phyloP scores from a whole-genome alignment of 2,113 vertebrate species.

The Gobio gobio region DNA sequence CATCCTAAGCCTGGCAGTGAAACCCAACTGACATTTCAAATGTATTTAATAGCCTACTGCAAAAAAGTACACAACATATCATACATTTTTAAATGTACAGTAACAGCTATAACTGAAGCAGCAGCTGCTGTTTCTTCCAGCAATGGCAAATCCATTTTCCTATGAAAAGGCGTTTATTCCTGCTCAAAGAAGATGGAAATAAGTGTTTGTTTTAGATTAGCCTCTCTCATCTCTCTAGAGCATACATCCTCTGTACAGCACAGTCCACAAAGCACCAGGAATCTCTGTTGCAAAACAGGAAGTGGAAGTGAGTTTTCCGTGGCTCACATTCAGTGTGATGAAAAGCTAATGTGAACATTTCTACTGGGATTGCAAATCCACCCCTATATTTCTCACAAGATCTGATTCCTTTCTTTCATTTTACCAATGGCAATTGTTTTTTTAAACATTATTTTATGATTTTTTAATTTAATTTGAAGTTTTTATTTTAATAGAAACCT shows the following conservation, averaged over 20 bases:
- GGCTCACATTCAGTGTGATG: constrained; percentile 23
- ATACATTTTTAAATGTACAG: neutral
- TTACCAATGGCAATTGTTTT: neutral
- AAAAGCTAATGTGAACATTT: constrained; percentile 9
- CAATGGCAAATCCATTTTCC: neutral
- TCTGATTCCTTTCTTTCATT: neutral
- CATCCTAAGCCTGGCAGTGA: neutral
- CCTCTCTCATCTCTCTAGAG: constrained; percentile 20
- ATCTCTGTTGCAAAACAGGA: constrained; percentile 37
- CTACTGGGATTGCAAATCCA: neutral
- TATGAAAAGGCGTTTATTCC: constrained; percentile 36
- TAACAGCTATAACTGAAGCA: neutral
- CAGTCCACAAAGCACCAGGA: constrained; percentile 24
- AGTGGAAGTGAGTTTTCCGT: constrained; percentile 12
- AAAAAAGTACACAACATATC: neutral
- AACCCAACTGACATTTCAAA: neutral
- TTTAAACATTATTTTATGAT: neutral
- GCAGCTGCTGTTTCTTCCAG: constrained; percentile 7
- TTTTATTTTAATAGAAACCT: neutral
- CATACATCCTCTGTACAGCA: constrained; percentile 36
- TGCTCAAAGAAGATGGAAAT: constrained; percentile 39
- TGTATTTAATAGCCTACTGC: neutral
- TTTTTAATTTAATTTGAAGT: neutral
- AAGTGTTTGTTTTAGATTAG: constrained; percentile 45
- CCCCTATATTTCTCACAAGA: neutral